phyloP scores from a whole-genome alignment of 2,888 invertebrate genomes.

The Anthophora plumipes region DNA sequence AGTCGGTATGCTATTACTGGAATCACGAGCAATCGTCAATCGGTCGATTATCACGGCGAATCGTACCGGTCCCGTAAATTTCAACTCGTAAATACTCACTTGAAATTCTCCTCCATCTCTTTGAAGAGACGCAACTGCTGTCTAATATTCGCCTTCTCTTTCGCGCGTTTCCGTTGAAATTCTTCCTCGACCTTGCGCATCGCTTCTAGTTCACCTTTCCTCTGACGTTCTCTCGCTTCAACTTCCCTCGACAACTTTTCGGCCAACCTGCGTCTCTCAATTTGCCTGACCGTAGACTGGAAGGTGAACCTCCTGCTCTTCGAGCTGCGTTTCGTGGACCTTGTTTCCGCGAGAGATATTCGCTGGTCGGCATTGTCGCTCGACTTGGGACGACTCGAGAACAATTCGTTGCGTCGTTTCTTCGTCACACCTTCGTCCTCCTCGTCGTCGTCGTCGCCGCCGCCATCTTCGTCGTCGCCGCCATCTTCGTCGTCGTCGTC shows the following conservation, averaged over 20 bases:
- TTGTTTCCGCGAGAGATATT: constrained; percentile 76
- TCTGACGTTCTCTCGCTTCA: constrained; percentile 91
- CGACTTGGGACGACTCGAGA: constrained; percentile 83
- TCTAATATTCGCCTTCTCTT: constrained; percentile 90
- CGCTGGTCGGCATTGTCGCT: constrained; percentile 83
- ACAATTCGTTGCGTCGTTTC: constrained; percentile 1
- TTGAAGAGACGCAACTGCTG: constrained; percentile 91
- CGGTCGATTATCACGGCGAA: too few relatives aligned
- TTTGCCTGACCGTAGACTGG: constrained; percentile 93
- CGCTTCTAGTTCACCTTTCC: constrained; percentile 91
- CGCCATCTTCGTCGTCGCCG: not conserved
- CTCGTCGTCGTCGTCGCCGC: not conserved
- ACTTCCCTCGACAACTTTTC: constrained; percentile 92
- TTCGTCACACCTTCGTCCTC: not conserved
- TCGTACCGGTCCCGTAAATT: not conserved
- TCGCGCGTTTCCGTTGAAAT: constrained; percentile 93
- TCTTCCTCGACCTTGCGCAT: constrained; percentile 95
- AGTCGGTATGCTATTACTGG: constrained; percentile 74
- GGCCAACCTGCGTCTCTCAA: constrained; percentile 90
- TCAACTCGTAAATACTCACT: constrained; percentile 70
- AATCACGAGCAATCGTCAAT: constrained; percentile 34
- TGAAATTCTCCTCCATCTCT: constrained; percentile 86
- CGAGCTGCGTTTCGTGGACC: constrained; percentile 58
- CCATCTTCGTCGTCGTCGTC: not conserved
- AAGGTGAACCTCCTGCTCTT: constrained; percentile 91